phyloP scores from a whole-genome alignment of 2,113 vertebrate genomes.

The Dryoscopus gambensis region DNA sequence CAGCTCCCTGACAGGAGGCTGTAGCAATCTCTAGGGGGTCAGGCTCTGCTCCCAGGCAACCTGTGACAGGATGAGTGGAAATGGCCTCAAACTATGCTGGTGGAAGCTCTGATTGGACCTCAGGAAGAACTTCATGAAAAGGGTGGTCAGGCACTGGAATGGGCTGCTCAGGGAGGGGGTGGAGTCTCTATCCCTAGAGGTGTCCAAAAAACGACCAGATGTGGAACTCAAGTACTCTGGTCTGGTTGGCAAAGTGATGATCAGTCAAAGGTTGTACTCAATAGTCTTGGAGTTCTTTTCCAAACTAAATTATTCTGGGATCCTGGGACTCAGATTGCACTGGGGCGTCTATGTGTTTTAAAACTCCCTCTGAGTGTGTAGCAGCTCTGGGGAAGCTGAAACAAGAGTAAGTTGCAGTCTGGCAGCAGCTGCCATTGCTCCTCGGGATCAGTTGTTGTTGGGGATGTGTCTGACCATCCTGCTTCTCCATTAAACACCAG shows the following conservation, averaged over 20 bases:
- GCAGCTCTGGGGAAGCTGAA: not conserved
- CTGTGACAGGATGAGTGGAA: not conserved
- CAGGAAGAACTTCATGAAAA: not conserved
- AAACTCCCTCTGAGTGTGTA: fast-evolving
- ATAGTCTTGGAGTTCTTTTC: not conserved
- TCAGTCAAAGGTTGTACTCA: too few species aligned
- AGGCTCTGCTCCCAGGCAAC: not conserved
- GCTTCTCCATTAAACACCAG: not conserved
- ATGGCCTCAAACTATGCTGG: not conserved
- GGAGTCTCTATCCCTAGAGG: not conserved
- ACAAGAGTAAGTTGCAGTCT: fast-evolving
- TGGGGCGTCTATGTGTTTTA: not conserved
- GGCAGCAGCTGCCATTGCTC: not conserved
- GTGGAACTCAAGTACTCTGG: not conserved
- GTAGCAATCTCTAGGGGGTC: fast-evolving
- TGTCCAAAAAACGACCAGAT: fast-evolving
- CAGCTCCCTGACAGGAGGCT: not conserved
- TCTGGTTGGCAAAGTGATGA: too few species aligned
- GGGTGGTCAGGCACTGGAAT: not conserved
- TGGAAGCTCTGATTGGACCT: not conserved
- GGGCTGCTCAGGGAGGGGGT: not conserved
- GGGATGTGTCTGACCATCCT: not conserved
- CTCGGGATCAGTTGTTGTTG: not conserved
- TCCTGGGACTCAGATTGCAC: fast-evolving
- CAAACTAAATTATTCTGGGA: not conserved